phyloP scores from a whole-genome alignment of 1,140 invertebrate genomes.

The Acromyrmex echinatior region DNA sequence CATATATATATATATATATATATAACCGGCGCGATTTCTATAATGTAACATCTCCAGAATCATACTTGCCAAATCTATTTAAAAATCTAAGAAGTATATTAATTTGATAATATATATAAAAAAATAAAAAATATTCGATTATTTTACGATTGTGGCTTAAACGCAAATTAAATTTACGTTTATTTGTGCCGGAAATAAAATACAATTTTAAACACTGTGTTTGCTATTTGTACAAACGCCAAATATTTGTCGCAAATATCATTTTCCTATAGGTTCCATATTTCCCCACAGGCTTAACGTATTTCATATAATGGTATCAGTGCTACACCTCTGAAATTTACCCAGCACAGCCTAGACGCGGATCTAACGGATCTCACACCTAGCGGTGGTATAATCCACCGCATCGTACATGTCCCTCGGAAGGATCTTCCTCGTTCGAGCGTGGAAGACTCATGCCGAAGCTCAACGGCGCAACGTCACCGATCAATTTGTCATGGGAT shows the following conservation, averaged over 20 bases:
- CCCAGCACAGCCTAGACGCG: conserved; percentile 2
- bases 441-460: conserved; percentile 53
- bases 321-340: conserved; percentile 25
- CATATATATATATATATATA: not conserved
- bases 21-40: not conserved
- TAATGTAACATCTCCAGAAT: no score
- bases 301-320: conserved; percentile 17
- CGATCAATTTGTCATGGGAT: conserved; percentile 77
- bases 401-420: conserved; percentile 40
- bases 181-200: not conserved
- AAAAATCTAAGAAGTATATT: not conserved
- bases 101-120: not conserved
- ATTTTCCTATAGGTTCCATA: no score
- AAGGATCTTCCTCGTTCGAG: conserved; percentile 51
- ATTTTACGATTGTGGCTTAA: not conserved
- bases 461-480: conserved; percentile 66
- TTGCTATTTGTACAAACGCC: not conserved
- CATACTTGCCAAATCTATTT: not conserved
- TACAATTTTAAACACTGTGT: not conserved
- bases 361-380: conserved; percentile 9
- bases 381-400: conserved; percentile 44
- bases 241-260: conserved; percentile 19
- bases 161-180: not conserved
- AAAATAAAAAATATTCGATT: not conserved
- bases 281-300: not conserved